Evolutionary conservation across 2,888 invertebrate species (phyloP), one percentile per base, ranked within the genome.

Genomic region (Hyles lineata): DNA sequence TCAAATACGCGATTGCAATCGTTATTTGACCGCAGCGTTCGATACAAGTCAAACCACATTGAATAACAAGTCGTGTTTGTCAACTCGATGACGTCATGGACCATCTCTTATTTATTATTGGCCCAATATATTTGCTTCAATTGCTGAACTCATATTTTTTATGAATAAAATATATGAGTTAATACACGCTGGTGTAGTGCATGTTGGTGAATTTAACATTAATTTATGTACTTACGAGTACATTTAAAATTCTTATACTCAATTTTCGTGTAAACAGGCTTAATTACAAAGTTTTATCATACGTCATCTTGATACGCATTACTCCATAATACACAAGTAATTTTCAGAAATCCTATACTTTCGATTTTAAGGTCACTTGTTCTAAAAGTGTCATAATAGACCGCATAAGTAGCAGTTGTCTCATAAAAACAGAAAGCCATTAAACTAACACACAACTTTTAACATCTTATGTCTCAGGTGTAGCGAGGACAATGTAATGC

Each of bases 341-440:
- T 5, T 58, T 7, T 58, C 7, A n/a, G 9, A 58, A n/a, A 9
- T 58, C n/a, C 58, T n/a, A 6, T 4, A 23, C n/a, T n/a, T 21
- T 11, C 3, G 11, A 23, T 11, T n/a, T 9, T 59, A 23, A 11
- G 23, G 59, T 15, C 5, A 60, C 1, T 29, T 61, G 25, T 2
- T 61, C 17, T 60, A 59, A 21, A 1, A 15, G 7, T 29, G 29
- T 29, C 29, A 0, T 25, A 29, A 29, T 63, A 21, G 35, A 63
- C 35, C 35, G 9, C 21, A 32, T 29, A 32, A 11, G n/a, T 35
- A 21, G n/a, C 7, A 63, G 21, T 2, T 11, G 43, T 17, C 15
- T 67, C 67, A 23, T 67, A 50, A 67, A 50, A 50, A 67, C 23
- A 50, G 17, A 15, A 67, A 43, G 67, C 23, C 43, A 23, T 67